Evolutionary conservation across 1,140 invertebrate species (phyloP), one percentile per base, ranked within the genome.

Genomic region (Papilio machaon): DNA sequence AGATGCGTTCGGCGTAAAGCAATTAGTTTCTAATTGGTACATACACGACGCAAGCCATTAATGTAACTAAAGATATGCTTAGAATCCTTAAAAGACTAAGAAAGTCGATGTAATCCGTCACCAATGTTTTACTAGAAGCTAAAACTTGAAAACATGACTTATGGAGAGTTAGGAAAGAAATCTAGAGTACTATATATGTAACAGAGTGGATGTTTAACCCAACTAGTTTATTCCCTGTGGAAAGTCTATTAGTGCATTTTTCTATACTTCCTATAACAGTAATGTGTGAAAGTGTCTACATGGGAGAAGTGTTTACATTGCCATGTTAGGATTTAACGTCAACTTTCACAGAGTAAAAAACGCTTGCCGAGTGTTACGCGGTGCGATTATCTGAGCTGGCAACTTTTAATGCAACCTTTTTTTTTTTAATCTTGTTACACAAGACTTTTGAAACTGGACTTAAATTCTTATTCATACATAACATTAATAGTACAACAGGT

Each of bases 161-260:
- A 46, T 73, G 73, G 43, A 73, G 38, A 76, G 74, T 47, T 46
- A 76, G 74, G 74, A 76, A 76, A 49, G 73, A 75, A 76, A 76
- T 13, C 74, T 54, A 76, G 73, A 74, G 43, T 76, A 19, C 74
- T 47, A 30, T 76, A 76, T 76, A 52, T 52, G 74, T 23, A n/a
- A 49, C 9, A 15, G 19, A 74, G 38, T 43, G 35, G 73, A 23
- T 74, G 47, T 23, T n/a, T 23, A 76, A 76, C 13, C 52, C 11
- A 54, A 46, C 73, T 46, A 47, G 43, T 30, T 11, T n/a, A 49
- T 54, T 73, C 52, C 47, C 74, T 47, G 74, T 76, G 74, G 15
- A 76, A 76, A 76, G 6, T 73, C 47, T 70, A 75, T 47, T 49
- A 35, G 46, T 52, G 47, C 74, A 52, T 76, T 76, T 52, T 76